These are phyloP conservation scores for Drosophila pullipes DNA, from an alignment of 2,888 invertebrate species.

Conservation along the genomic window DNA sequence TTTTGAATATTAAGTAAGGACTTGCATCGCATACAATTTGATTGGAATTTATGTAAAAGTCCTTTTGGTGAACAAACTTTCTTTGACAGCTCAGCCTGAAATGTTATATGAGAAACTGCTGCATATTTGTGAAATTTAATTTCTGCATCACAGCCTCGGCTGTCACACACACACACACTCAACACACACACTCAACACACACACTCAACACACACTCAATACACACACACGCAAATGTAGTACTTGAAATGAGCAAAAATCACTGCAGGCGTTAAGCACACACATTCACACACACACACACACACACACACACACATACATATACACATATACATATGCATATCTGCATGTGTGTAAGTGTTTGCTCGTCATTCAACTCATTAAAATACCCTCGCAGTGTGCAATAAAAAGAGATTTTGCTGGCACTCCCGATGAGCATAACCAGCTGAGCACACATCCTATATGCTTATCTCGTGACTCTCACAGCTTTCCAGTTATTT, in stretches of 20 bases:
- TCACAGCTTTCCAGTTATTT: background rate
- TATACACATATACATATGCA: background rate
- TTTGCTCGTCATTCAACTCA: slow-evolving; percentile 9
- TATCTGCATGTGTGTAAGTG: background rate
- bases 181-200: background rate
- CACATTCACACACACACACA: background rate
- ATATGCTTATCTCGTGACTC: background rate
- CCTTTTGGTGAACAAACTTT: slow-evolving; percentile 19
- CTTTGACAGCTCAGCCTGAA: slow-evolving; percentile 50
- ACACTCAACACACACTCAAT: background rate
- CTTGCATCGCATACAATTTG: slow-evolving; percentile 1
- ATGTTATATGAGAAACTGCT: slow-evolving; percentile 63
- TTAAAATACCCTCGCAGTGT: slow-evolving; percentile 6
- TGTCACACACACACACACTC: slow-evolving; percentile 22
- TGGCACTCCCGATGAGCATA: background rate
- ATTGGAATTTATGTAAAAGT: slow-evolving; percentile 22
- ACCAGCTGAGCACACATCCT: background rate
- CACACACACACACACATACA: background rate
- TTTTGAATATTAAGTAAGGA: background rate
- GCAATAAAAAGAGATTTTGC: background rate
- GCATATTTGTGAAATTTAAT: slow-evolving; percentile 74
- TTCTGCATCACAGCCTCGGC: slow-evolving; percentile 56
- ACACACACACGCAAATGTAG: slow-evolving; percentile 16
- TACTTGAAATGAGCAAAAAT: slow-evolving; percentile 54
- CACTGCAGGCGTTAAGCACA: slow-evolving; percentile 60